phyloP scores from a whole-genome alignment of 2,888 invertebrate genomes.

The Strigamia transsilvanica region DNA sequence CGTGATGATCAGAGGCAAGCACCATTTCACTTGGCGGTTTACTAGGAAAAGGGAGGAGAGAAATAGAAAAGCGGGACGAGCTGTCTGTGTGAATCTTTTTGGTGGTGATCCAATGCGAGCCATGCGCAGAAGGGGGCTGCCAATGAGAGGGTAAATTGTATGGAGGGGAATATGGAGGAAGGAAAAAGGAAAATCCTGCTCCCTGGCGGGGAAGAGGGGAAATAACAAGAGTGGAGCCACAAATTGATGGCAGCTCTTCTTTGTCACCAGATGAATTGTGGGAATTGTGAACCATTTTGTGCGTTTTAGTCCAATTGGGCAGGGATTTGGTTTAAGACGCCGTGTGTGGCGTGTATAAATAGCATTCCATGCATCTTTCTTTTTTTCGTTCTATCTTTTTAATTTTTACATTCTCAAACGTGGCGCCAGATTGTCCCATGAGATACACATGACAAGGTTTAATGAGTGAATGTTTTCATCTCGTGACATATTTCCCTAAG shows the following conservation, averaged over 20 bases:
- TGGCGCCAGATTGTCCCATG: conserved; percentile 8
- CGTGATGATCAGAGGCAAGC: conserved; percentile 19
- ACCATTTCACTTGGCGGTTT: background rate
- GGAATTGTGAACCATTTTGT: conserved; percentile 35
- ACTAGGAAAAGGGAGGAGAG: background rate
- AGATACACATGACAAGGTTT: background rate
- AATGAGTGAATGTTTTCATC: background rate
- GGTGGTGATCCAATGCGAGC: conserved; percentile 26
- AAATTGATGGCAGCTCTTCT: conserved; percentile 33
- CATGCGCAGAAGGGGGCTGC: conserved; percentile 40
- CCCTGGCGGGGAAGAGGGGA: conserved; percentile 33
- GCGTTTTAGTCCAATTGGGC: conserved; percentile 10
- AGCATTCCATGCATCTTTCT: background rate
- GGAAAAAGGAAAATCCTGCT: conserved; percentile 42
- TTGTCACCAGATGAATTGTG: conserved; percentile 39
- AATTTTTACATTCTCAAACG: background rate
- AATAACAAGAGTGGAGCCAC: conserved; percentile 42
- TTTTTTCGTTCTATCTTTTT: background rate
- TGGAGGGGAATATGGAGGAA: conserved; percentile 41
- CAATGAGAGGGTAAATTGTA: conserved; percentile 42
- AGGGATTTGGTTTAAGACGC: background rate
- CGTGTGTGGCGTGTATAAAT: background rate
- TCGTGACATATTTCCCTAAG: background rate
- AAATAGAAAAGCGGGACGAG: conserved; percentile 8
- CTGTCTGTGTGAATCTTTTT: conserved; percentile 22